Evolutionary conservation across 2,113 vertebrate genomes (phyloP).

Genomic region (Upupa epops): DNA sequence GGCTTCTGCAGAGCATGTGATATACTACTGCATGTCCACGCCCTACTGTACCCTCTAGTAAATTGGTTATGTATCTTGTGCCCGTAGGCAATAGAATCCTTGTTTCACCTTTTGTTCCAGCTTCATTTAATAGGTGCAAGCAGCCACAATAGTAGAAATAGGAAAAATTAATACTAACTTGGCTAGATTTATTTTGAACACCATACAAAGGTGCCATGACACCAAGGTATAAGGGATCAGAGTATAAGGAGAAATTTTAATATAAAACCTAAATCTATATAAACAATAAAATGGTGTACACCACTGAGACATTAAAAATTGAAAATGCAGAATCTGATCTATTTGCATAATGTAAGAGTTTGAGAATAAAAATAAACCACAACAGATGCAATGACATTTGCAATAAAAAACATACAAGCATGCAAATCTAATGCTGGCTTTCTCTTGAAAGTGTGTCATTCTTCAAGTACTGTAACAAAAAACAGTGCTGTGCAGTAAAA

Average conservation of each 20-base stretch:
- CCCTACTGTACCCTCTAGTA: not conserved
- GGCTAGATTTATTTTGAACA: not conserved
- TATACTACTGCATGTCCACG: not conserved
- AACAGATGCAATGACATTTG: not conserved
- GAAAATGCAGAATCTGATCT: not conserved
- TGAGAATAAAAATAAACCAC: not conserved
- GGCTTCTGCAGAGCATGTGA: not conserved
- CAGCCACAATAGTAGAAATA: not conserved
- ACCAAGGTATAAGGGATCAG: not conserved
- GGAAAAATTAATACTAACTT: not conserved
- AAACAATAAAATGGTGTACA: not conserved
- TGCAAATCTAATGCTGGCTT: not conserved
- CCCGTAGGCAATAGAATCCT: not conserved
- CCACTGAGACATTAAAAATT: not conserved
- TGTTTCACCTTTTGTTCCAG: not conserved
- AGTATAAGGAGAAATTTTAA: not conserved
- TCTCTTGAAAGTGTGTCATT: not conserved
- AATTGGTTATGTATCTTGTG: not conserved
- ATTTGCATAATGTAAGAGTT: not conserved
- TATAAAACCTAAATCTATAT: not conserved
- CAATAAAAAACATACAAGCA: not conserved
- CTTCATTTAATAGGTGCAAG: not conserved
- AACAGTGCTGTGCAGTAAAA: not conserved
- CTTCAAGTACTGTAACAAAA: not conserved
- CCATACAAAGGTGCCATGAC: not conserved